Conservation (phyloP, 2,888 invertebrate species). For the Sclerodermus sp. region DNA sequence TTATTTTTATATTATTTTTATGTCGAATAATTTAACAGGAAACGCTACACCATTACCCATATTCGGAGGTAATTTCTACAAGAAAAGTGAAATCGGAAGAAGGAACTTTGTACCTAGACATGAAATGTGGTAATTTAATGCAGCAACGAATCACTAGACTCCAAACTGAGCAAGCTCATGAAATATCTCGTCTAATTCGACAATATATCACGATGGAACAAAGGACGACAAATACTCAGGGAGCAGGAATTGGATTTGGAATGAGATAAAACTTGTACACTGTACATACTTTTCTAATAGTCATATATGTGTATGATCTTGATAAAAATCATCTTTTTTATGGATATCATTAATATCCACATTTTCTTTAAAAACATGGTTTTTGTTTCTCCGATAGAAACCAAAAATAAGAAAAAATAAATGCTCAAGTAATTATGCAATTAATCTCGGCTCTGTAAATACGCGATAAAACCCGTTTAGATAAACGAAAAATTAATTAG, state of each 20-base stretch:
- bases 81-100: slow-evolving; percentile 90
- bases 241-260: slow-evolving; percentile 43
- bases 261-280: slow-evolving; percentile 43
- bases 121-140: slow-evolving; percentile 96
- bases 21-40: slow-evolving; percentile 61
- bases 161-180: slow-evolving; percentile 97
- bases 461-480: slow-evolving; percentile 42
- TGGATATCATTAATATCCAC: not conserved
- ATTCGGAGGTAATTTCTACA: slow-evolving; percentile 94
- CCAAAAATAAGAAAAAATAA: slow-evolving; percentile 16
- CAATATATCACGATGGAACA: slow-evolving; percentile 95
- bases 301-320: not conserved
- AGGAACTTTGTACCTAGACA: slow-evolving; percentile 88
- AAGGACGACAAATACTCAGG: slow-evolving; percentile 53
- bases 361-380: not conserved
- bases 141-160: slow-evolving; percentile 93
- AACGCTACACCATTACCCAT: slow-evolving; percentile 89
- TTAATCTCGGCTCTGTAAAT: slow-evolving; percentile 43
- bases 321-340: not conserved
- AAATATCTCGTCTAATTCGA: slow-evolving; percentile 92
- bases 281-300: not conserved
- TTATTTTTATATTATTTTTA: not conserved
- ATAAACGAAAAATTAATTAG: slow-evolving; percentile 5
- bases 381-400: not conserved
- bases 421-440: slow-evolving; percentile 47